Base-by-base conservation (phyloP, 2,888 invertebrate genomes). In the Amblyteles armatorius region DNA sequence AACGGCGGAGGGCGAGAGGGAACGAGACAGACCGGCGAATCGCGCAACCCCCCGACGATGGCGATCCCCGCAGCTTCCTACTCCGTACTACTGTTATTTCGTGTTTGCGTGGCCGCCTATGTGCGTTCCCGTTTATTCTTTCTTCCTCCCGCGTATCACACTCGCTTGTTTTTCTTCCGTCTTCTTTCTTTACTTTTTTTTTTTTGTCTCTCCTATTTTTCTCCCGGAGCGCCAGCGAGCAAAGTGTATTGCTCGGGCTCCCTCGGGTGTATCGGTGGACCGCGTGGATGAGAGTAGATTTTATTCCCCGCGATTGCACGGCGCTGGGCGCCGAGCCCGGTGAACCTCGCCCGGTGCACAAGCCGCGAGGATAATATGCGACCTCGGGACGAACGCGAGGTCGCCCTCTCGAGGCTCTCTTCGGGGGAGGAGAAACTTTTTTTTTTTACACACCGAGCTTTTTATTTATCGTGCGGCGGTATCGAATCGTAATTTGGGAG, bases 241-340 rank as follows among this genome's bases (percentile, higher is more conserved):
- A 88, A 88, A 89, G 88, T 88, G 87, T 87, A 89, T 89, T 87
- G 88, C 86, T 83, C 77, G 83, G 87, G 84, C 87, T 87, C 88
- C 87, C 88, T 68, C 78, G 87, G 88, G 88, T 85, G 87, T 85
- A 88, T 85, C 78, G 79, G 67, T 52, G 86, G 83, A 83, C 85
- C 85, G 79, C 81, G 73, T 82, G 79, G 85, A 85, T 78, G 69
- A 48, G 78, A 82, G 71, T 55, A 52, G 65, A 65, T 55, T 50
- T 63, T 63, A 63, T 63, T 63, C 29, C 1, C 60, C 33, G 29
- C 60, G 60, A 63, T 63, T 63, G 60, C 29, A 16, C 29, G 16
- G 60, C 60, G 16, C 33, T 63, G 33, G 29, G 33, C 60, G 60
- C 67, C 76, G 83, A 80, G 67, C 3, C 26, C 57, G 79, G 60